Evolutionary conservation across 2,888 invertebrate genomes (phyloP), one percentile per base, ranked within the genome.

Genomic region (Dryococelus australis): DNA sequence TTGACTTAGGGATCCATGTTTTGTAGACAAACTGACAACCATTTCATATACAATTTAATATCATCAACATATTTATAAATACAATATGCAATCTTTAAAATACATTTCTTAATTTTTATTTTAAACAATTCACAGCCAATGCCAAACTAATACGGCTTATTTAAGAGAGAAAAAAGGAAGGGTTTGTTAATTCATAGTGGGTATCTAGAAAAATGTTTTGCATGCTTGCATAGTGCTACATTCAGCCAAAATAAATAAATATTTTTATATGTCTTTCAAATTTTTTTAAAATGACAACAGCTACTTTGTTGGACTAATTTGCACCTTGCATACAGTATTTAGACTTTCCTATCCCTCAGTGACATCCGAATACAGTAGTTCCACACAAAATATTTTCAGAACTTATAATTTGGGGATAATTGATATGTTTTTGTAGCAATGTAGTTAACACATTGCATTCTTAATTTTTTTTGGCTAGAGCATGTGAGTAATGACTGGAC

Each of bases 81-180:
- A 65, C 65, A 65, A 65, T 65, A 65, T 65, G 65, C 65, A 65
- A 65, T 65, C 65, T 65, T 65, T 65, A 65, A 65, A 65, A 65
- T 65, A 65, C 65, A 65, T 65, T 65, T 65, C 65, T 65, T 65
- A 65, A 65, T 24, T 65, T 51, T 65, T 65, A 65, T 65, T 65
- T 65, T 65, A 65, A 65, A 65, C 65, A 65, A 65, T 65, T 65
- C 65, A 65, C 65, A 65, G 65, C 65, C 65, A 65, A 65, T 65
- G 65, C 65, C 65, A 65, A 65, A 65, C 65, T 65, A 65, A 65
- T 65, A 65, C 65, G 65, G 65, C 65, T 65, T 24, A 65, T 24
- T 65, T 65, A 13, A 65, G 16, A 65, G 65, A 65, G 35, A 35
- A 35, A 65, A 24, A 65, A n/a, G n/a, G 65, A 20, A 65, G 8